phyloP scores from a whole-genome alignment of 2,113 vertebrate species.

The Lates calcarifer region DNA sequence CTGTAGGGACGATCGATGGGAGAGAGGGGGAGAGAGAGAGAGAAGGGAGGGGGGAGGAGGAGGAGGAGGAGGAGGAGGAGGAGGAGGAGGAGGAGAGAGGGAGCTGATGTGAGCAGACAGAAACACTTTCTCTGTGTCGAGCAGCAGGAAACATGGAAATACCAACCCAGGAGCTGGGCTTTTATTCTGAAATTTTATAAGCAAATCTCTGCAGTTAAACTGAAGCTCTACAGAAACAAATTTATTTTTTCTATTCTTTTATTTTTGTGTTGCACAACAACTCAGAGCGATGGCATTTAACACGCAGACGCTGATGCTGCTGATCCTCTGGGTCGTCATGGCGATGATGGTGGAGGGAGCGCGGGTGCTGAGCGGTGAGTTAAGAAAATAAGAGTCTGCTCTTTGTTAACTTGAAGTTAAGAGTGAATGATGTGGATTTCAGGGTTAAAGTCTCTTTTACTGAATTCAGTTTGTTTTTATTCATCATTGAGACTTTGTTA shows the following conservation, averaged over 20 bases:
- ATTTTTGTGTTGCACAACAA: background rate
- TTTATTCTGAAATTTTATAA: background rate
- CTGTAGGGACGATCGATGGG: constrained; percentile 27
- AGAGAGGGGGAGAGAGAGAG: background rate
- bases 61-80: background rate
- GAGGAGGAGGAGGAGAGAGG: background rate
- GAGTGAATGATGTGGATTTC: no score
- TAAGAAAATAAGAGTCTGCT: no score
- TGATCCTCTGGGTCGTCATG: constrained; percentile 24
- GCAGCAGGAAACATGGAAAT: background rate
- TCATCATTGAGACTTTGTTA: no score
- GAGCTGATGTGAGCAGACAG: background rate
- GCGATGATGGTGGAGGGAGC: constrained; percentile 11
- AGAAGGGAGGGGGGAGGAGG: no score
- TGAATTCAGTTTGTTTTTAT: no score
- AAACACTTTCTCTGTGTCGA: background rate
- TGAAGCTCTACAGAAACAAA: background rate
- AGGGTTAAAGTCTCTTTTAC: no score
- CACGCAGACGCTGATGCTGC: background rate
- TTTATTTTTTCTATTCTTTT: no score
- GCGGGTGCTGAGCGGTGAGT: constrained; percentile 75
- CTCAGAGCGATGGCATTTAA: background rate
- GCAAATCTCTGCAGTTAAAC: background rate
- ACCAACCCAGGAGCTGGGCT: background rate
- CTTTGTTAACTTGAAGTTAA: no score